Evolutionary conservation across 1,140 invertebrate species (phyloP), one percentile per base, ranked within the genome.

Genomic region (Leptopilina boulardi): DNA sequence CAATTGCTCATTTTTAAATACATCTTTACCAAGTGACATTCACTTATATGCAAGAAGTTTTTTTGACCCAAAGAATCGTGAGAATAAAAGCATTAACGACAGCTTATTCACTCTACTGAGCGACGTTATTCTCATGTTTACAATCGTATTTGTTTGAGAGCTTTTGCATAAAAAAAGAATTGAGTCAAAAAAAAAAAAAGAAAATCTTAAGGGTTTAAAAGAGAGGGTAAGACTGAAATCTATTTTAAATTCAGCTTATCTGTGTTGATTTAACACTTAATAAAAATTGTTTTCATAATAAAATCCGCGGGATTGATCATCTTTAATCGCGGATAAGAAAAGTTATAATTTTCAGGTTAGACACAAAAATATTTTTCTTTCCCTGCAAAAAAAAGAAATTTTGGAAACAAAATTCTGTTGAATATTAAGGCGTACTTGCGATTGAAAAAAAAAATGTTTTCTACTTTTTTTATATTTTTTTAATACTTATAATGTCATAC

Each of bases 71-170:
- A 73, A 83, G 78, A 82, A 83, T 70, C 82, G 74, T 83, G 78
- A 80, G 81, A 81, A 78, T 76, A 82, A 79, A 75, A 75, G 70
- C 73, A 79, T 81, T 79, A 84, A 82, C 80, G 75, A 76, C 77
- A 74, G 80, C 74, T 73, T 71, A 71, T 76, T 80, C 80, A 59
- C 77, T 59, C 56, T 21, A 42, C 75, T 51, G 26, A 19, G 59
- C 41, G 72, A 74, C 44, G 30, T 56, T 42, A 66, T 70, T 26
- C 15, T 34, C 34, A 71, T 77, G 71, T 56, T 56, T 56, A 56
- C 19, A 56, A 56, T 56, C 54, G 54, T 56, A 19, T 9, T 56
- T 6, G 21, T 19, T 23, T 11, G n/a, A n/a, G 5, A 56, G 21
- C 11, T 56, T 56, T 56, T 10, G 6, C 54, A 56, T 23, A n/a